Conservation (phyloP, 2,888 invertebrate species). For the Schizotus pectinicornis region DNA sequence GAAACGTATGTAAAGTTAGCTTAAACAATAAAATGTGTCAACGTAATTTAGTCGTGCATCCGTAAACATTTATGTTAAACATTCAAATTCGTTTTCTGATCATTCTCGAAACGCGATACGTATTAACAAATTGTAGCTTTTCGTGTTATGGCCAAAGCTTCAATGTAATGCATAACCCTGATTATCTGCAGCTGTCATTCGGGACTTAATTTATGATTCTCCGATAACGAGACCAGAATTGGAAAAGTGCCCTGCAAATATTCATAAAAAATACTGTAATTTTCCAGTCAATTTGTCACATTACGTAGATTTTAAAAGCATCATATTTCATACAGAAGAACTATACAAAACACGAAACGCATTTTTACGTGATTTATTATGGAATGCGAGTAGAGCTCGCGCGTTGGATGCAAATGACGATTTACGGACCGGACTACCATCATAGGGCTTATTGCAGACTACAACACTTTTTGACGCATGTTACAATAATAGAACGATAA, state of each 20-base stretch:
- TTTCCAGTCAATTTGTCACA: conserved; percentile 38
- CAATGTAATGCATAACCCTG: too few relatives aligned
- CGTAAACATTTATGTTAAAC: too few relatives aligned
- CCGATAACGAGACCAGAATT: too few relatives aligned
- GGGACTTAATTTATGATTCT: too few relatives aligned
- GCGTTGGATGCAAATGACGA: conserved; percentile 37
- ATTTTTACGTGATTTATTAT: conserved; percentile 41
- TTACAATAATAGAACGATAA: not conserved
- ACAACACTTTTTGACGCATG: conserved; percentile 2
- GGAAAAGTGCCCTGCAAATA: conserved; percentile 1
- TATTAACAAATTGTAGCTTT: too few relatives aligned
- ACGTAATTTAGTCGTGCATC: too few relatives aligned
- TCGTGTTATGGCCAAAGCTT: too few relatives aligned
- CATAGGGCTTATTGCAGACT: conserved; percentile 1
- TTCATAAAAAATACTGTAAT: conserved; percentile 22
- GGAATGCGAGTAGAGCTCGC: conserved; percentile 36
- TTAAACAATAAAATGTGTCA: too few relatives aligned
- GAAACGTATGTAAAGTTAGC: too few relatives aligned
- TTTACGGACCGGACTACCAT: conserved; percentile 27
- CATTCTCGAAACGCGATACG: too few relatives aligned
- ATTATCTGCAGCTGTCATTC: too few relatives aligned
- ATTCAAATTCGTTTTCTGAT: too few relatives aligned
- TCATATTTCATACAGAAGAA: conserved; percentile 35
- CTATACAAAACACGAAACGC: conserved; percentile 28
- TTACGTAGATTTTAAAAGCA: conserved; percentile 32